Evolutionary conservation across 1,140 invertebrate species (phyloP), one percentile per base, ranked within the genome.

Genomic region (Drosophila asahinai): DNA sequence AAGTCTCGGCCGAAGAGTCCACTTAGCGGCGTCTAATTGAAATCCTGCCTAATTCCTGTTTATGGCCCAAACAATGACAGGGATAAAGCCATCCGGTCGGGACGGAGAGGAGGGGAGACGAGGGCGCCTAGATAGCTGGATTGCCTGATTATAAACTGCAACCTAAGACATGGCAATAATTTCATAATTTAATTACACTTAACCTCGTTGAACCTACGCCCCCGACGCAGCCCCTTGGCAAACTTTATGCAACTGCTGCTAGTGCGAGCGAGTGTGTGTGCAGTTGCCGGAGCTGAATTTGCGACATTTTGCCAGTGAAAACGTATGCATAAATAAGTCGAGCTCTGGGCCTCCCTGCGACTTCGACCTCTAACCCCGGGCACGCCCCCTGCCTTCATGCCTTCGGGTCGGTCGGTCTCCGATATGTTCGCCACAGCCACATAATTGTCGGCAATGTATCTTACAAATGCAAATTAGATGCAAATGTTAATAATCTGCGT

Each of bases 151-250:
- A 90, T 84, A 90, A 90, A 89, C 86, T 84, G 84, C 84, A 90
- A 90, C 65, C 86, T 86, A 90, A 89, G 84, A 90, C 84, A 81
- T 81, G 86, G 81, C 81, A 89, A 89, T 89, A 89, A 89, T 89
- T 89, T 89, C 86, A 90, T 89, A 89, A 89, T 89, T 84, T 90
- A 89, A 89, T 89, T 89, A 90, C 84, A 89, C 84, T 89, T 89
- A 89, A 89, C 84, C 84, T 81, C 86, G 78, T 86, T 89, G 75
- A 89, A 90, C 79, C 68, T 48, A 59, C 36, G 49, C 47, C 45
- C 17, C 38, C 49, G 25, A 22, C 17, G 33, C 49, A 6, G 17
- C 58, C 59, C 54, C 47, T 30, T 14, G 30, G 58, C 73, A 83
- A 83, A 87, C 86, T 87, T 87, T 87, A 87, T 86, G 83, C 83